Evolutionary conservation across 2,888 invertebrate species (phyloP).

Genomic region (Chelonus formosanus): DNA sequence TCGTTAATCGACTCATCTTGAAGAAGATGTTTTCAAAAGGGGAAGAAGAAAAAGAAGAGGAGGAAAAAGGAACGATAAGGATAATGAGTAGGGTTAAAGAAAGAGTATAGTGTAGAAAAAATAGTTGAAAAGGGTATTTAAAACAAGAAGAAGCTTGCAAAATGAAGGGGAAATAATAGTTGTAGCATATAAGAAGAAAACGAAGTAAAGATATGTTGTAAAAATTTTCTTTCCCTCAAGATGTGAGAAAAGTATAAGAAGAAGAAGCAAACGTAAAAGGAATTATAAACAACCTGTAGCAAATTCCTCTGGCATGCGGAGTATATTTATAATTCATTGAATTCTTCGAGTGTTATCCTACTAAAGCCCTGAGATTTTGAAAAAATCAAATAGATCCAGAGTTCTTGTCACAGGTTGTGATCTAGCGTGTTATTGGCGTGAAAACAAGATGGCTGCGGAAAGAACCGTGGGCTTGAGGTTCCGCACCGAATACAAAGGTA

Average conservation of each 20-base stretch:
- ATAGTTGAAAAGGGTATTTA: too few species aligned
- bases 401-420: constrained; percentile 1
- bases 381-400: not conserved
- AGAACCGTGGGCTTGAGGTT: constrained; percentile 1
- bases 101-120: too few species aligned
- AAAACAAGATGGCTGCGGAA: constrained; percentile 4
- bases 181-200: too few species aligned
- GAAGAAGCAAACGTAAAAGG: constrained; percentile 4
- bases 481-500: constrained; percentile 26
- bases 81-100: too few species aligned
- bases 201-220: too few species aligned
- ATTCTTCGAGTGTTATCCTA: constrained; percentile 3
- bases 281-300: not conserved
- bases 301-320: not conserved
- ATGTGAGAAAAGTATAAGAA: constrained; percentile 1
- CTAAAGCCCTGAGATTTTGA: not conserved
- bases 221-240: too few species aligned
- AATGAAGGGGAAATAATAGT: not conserved
- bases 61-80: too few species aligned
- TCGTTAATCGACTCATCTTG: too few species aligned
- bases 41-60: too few species aligned
- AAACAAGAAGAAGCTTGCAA: not conserved
- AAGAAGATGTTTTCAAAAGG: too few species aligned
- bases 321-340: not conserved
- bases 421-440: not conserved